Conservation (phyloP, 2,113 vertebrate genomes). For the Cygnus buccinator region DNA sequence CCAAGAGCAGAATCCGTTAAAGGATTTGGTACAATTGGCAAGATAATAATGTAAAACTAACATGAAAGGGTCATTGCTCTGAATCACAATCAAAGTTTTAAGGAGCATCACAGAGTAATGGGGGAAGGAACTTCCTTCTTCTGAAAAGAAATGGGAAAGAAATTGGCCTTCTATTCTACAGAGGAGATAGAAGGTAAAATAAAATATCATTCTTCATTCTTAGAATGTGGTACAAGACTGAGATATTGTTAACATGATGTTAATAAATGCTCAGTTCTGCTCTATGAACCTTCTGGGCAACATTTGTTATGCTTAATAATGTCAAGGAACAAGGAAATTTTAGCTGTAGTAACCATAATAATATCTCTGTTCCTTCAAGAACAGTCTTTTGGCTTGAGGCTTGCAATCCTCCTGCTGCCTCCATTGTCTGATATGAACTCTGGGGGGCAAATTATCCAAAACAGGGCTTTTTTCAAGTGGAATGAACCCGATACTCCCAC, state of each 20-base stretch:
- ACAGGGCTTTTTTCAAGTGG: background rate
- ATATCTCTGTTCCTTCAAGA: slow-evolving; percentile 54
- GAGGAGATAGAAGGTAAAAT: background rate
- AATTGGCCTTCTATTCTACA: background rate
- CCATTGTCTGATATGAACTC: slow-evolving; percentile 62
- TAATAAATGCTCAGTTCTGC: slow-evolving; percentile 44
- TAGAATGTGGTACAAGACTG: slow-evolving; percentile 30
- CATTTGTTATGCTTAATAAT: slow-evolving; percentile 70
- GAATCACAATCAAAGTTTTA: background rate
- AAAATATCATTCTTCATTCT: slow-evolving; percentile 36
- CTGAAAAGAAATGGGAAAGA: background rate
- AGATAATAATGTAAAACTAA: background rate
- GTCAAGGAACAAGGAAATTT: slow-evolving; percentile 66
- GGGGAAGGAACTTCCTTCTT: background rate
- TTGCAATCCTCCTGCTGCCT: slow-evolving; percentile 49
- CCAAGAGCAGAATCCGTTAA: background rate
- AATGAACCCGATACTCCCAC: background rate
- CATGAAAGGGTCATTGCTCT: background rate
- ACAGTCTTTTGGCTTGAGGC: slow-evolving; percentile 59
- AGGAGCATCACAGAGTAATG: background rate
- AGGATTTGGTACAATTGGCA: background rate
- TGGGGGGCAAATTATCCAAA: slow-evolving; percentile 56
- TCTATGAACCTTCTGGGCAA: slow-evolving; percentile 61
- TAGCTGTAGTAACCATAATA: slow-evolving; percentile 70
- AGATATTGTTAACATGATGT: slow-evolving; percentile 52